Evolutionary conservation across 2,113 vertebrate genomes (phyloP).

Genomic region (Dasyornis broadbenti): DNA sequence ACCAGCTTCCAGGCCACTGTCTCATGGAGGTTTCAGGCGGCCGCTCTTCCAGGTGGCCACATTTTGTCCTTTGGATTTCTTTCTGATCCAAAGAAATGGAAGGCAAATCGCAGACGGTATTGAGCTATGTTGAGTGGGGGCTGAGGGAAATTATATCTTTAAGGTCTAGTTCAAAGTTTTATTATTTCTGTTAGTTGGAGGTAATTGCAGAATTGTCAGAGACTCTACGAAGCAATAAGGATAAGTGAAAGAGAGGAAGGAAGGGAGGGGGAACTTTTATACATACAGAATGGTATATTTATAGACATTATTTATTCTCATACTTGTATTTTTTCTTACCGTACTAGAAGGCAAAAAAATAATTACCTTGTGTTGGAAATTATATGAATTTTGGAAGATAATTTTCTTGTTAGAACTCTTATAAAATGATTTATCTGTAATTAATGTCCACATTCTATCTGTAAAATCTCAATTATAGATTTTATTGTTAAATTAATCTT

Average conservation of each 20-base stretch:
- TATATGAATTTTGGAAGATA: conserved; percentile 32
- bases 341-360: conserved; percentile 46
- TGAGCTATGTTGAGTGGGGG: fast-evolving
- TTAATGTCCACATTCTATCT: conserved; percentile 54
- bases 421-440: conserved; percentile 51
- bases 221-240: not conserved
- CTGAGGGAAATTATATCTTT: fast-evolving
- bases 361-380: conserved; percentile 27
- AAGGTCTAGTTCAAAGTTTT: not conserved
- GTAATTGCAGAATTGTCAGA: not conserved
- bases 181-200: not conserved
- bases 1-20: not conserved
- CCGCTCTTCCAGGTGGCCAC: not conserved
- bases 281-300: conserved; percentile 26
- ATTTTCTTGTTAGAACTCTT: conserved; percentile 46
- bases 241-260: not conserved
- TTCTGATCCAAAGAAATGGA: not conserved
- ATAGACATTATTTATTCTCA: conserved; percentile 56
- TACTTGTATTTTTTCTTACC: conserved; percentile 44
- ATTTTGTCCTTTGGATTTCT: not conserved
- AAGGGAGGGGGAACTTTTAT: conserved; percentile 27
- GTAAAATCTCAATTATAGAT: conserved; percentile 50
- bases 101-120: not conserved
- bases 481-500: conserved; percentile 51
- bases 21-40: not conserved